phyloP scores from a whole-genome alignment of 2,113 vertebrate species.

The Silurus asotus region DNA sequence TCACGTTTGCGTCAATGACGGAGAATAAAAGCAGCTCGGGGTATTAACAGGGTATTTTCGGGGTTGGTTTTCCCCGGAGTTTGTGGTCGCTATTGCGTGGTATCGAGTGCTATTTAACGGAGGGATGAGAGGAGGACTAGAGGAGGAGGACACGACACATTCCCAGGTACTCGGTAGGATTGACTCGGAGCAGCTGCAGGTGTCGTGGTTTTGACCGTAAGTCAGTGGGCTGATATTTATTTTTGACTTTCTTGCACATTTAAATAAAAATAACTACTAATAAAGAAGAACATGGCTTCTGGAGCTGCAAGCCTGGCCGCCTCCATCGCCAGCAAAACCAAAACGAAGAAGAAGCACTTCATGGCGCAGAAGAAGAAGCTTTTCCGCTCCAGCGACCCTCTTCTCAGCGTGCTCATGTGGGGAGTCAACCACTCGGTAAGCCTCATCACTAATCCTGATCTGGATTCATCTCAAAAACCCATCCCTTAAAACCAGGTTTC shows the following conservation, averaged over 20 bases:
- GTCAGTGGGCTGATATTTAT: background rate
- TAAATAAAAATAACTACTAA: background rate
- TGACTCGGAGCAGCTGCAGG: slow-evolving; percentile 37
- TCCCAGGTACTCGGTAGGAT: slow-evolving; percentile 16
- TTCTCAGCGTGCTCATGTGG: slow-evolving; percentile 89
- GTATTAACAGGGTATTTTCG: background rate
- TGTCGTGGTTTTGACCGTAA: slow-evolving; percentile 27
- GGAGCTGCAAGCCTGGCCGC: slow-evolving; percentile 47
- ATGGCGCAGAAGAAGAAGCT: slow-evolving; percentile 89
- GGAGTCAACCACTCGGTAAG: slow-evolving; percentile 88
- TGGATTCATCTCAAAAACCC: background rate
- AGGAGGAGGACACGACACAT: slow-evolving; percentile 11
- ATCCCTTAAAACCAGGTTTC: no score
- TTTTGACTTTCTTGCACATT: background rate
- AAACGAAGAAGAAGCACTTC: slow-evolving; percentile 88
- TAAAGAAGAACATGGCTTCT: slow-evolving; percentile 51
- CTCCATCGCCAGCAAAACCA: slow-evolving; percentile 73
- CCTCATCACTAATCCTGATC: background rate
- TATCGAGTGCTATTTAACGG: slow-evolving; percentile 12
- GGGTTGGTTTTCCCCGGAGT: no score
- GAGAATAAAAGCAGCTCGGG: slow-evolving; percentile 25
- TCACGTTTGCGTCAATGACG: slow-evolving; percentile 57
- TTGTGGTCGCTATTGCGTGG: no score
- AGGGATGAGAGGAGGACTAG: slow-evolving; percentile 45
- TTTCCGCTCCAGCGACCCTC: slow-evolving; percentile 84